Evolutionary conservation across 2,113 vertebrate species (phyloP).

Genomic region (Verasper variegatus): DNA sequence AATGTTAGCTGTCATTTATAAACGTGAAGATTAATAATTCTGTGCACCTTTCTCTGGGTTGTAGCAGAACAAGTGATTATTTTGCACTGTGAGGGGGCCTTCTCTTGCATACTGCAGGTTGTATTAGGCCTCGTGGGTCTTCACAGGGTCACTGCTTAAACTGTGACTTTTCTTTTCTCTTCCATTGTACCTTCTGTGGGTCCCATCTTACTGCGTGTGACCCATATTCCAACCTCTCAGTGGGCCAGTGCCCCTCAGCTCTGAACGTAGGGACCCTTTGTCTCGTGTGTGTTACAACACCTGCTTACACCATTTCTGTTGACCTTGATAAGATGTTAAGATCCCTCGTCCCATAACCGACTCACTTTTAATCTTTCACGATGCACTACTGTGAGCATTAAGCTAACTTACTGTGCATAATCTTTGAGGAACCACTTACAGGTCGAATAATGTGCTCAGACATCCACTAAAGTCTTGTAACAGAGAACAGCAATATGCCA

Average conservation of each 20-base stretch:
- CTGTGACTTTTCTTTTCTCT: conserved; percentile 29
- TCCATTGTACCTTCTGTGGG: conserved; percentile 52
- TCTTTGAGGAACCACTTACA: conserved; percentile 48
- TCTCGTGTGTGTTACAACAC: conserved; percentile 54
- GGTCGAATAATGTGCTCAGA: conserved; percentile 32
- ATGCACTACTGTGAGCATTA: conserved; percentile 2
- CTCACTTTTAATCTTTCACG: not conserved
- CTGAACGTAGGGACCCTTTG: conserved; percentile 18
- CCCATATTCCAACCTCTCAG: conserved; percentile 13
- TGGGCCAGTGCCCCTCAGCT: conserved; percentile 28
- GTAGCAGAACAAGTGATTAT: conserved; percentile 16
- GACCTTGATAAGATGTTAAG: conserved; percentile 6
- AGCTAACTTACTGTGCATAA: conserved; percentile 2
- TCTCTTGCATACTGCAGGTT: conserved; percentile 2
- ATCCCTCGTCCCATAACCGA: not conserved
- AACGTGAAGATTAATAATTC: conserved; percentile 4
- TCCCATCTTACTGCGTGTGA: conserved; percentile 51
- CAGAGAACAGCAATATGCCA: conserved; percentile 78
- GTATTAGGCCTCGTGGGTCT: conserved; percentile 13
- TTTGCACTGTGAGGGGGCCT: not conserved
- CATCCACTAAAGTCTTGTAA: conserved; percentile 37
- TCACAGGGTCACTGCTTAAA: conserved; percentile 27
- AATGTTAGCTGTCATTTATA: conserved; percentile 3
- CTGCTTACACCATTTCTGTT: conserved; percentile 32
- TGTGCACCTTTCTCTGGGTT: conserved; percentile 42